A percentile compares a stretch with the other conserved stretches of the same genome.
phyloP scores from a whole-genome alignment of 2,113 vertebrate genomes.

The Paraplagusia blochii region DNA sequence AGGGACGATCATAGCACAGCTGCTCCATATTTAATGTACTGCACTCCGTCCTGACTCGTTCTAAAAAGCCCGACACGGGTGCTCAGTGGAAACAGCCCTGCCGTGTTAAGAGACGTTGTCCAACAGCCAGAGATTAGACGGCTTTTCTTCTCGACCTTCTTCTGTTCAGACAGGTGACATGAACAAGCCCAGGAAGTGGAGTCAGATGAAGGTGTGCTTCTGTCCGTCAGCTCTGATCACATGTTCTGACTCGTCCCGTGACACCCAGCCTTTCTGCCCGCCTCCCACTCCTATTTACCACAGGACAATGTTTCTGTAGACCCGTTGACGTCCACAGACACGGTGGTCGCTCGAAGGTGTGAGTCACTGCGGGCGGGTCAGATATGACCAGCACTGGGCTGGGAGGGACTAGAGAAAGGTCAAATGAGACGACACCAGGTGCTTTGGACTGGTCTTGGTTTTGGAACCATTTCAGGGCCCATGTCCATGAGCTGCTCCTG shows the following conservation, averaged over 20 bases:
- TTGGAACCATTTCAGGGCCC: no score
- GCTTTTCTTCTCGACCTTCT: slow-evolving; percentile 12
- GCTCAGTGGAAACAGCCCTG: slow-evolving; percentile 20
- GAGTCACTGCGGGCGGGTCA: no score
- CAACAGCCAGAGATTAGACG: no score
- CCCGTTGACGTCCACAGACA: no score
- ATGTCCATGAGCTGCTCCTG: no score
- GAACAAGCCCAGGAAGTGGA: slow-evolving; percentile 52
- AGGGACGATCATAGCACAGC: slow-evolving; percentile 55
- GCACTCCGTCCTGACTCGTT: slow-evolving; percentile 49
- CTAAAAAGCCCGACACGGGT: slow-evolving; percentile 34
- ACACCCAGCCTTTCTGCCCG: slow-evolving; percentile 41
- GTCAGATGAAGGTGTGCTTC: slow-evolving; percentile 60
- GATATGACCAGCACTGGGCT: no score
- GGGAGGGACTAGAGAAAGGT: no score
- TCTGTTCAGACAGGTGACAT: slow-evolving; percentile 63
- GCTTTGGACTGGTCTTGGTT: no score
- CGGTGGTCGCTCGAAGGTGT: no score
- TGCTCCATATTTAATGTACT: slow-evolving; percentile 60
- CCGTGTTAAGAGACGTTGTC: slow-evolving; percentile 5
- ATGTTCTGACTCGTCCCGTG: slow-evolving; percentile 68
- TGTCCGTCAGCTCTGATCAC: slow-evolving; percentile 62
- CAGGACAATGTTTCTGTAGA: no score
- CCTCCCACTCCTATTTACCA: slow-evolving; percentile 16
- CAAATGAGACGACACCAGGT: no score